Percentiles rank a stretch among this genome's conserved stretches.
Evolutionary conservation across 2,113 vertebrate genomes (phyloP).

Genomic region (Miniopterus natalensis): DNA sequence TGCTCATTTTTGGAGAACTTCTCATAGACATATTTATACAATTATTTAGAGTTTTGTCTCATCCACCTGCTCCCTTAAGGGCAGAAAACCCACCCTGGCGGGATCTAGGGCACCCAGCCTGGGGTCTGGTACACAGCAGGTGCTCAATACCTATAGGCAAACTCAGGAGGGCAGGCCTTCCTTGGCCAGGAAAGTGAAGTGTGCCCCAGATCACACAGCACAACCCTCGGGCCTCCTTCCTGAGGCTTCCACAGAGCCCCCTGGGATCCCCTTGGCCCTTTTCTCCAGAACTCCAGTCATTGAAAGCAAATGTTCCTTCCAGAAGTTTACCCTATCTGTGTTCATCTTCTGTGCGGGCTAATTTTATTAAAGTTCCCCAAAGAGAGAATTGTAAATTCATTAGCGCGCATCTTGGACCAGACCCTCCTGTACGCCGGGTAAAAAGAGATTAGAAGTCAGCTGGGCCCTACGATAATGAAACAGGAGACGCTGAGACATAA

Average conservation of each 20-base stretch:
- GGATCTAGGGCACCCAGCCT: not conserved
- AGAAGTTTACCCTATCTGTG: slow-evolving; percentile 69
- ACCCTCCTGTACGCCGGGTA: slow-evolving; percentile 72
- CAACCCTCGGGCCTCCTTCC: not conserved
- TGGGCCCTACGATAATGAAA: slow-evolving; percentile 91
- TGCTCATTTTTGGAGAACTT: not conserved
- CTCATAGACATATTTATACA: not conserved
- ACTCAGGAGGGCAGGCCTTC: not conserved
- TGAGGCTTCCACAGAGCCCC: not conserved
- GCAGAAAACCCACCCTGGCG: not conserved
- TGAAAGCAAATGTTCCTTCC: slow-evolving; percentile 82
- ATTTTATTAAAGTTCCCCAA: slow-evolving; percentile 87
- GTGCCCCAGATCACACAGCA: not conserved
- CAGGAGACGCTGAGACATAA: slow-evolving; percentile 87
- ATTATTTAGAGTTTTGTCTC: not conserved
- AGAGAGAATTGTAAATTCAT: slow-evolving; percentile 88
- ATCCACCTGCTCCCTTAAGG: not conserved
- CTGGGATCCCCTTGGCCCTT: not conserved
- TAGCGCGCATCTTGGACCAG: slow-evolving; percentile 79
- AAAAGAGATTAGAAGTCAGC: slow-evolving; percentile 89
- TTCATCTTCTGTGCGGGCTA: slow-evolving; percentile 76
- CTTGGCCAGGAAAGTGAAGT: not conserved
- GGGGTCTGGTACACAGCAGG: not conserved
- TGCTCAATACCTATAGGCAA: not conserved
- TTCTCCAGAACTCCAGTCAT: slow-evolving; percentile 37